Conservation (phyloP, 2,888 invertebrate species). For the Hyppa rectilinea region DNA sequence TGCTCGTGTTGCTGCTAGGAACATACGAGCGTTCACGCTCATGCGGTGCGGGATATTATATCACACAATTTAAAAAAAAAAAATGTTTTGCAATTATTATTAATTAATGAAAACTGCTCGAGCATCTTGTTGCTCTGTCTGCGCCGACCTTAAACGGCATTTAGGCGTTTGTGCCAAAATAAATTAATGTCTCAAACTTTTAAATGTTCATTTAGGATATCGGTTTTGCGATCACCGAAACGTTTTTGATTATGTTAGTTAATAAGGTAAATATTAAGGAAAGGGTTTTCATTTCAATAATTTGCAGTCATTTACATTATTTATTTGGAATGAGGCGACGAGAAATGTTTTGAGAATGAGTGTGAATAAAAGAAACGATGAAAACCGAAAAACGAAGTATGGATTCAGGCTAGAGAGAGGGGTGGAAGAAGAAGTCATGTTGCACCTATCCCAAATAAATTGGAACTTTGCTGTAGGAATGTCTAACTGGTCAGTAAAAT, state of each 20-base stretch:
- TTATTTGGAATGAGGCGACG: not conserved
- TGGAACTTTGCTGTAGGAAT: not conserved
- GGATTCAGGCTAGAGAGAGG: not conserved
- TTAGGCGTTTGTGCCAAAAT: conserved; percentile 49
- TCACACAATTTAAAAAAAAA: too few species aligned
- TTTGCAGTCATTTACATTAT: not conserved
- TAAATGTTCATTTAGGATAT: conserved; percentile 47
- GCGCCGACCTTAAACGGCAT: conserved; percentile 13
- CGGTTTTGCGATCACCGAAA: conserved; percentile 42
- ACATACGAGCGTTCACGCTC: not conserved
- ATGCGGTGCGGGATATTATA: not conserved
- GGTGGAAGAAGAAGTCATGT: not conserved
- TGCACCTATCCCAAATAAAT: not conserved
- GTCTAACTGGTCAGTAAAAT: too few species aligned
- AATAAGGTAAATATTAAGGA: conserved; percentile 37
- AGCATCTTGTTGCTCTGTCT: not conserved
- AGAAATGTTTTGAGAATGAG: not conserved
- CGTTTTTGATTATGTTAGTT: conserved; percentile 32
- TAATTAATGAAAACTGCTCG: not conserved
- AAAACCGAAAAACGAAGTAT: not conserved
- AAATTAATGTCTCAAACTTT: conserved; percentile 58
- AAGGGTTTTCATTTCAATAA: conserved; percentile 13
- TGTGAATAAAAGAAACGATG: not conserved
- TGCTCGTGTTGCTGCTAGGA: not conserved
- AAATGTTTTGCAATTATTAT: too few species aligned